Base-by-base conservation (phyloP, 1,140 invertebrate genomes). In the Solenopsis invicta region DNA sequence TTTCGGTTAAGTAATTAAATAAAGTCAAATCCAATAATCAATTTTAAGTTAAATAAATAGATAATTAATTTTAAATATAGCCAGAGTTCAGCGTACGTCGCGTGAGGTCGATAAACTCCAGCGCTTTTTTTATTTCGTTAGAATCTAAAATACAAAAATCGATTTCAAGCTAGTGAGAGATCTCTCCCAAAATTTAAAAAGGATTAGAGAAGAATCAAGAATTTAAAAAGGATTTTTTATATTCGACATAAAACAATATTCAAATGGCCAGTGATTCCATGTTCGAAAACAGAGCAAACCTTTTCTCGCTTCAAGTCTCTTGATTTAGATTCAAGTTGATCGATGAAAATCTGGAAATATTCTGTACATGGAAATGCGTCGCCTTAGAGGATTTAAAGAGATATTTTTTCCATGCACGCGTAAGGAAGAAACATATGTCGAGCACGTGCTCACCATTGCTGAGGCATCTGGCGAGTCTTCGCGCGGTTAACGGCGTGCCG, bases 401-500 rank as follows among this genome's bases (percentile, higher is more conserved):
- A 24, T 16, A 74, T 74, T 74, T 74, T 4, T 16, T 24, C 48
- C 8, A 18, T 72, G 18, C 18, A 41, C 1, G 41, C 2, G 37
- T 21, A 67, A 45, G 1, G 5, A 13, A 67, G 37, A 34, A 41
- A 29, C 21, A 2, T 45, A 21, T 67, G 37, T 69, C 6, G 21
- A 50, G 41, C 78, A 81, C 69, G 80, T 75, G 69, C 91, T 91
- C 90, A 96, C 95, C 95, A 85, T 94, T 92, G 90, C 95, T 95
- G 29, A 96, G 91, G 84, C 96, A 96, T 90, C 95, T 94, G 86
- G 95, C 94, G 18, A 96, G 94, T 71, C 95, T 93, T 90, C 96
- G 96, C 16, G 97, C 95, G 71, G 96, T 95, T 62, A 98, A 96
- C 66, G 96, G 94, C 18, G 94, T 94, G 1, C 95, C 95, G n/a